Evolutionary conservation across 2,113 vertebrate genomes (phyloP), one percentile per base, ranked within the genome.

Genomic region (Origma solitaria): DNA sequence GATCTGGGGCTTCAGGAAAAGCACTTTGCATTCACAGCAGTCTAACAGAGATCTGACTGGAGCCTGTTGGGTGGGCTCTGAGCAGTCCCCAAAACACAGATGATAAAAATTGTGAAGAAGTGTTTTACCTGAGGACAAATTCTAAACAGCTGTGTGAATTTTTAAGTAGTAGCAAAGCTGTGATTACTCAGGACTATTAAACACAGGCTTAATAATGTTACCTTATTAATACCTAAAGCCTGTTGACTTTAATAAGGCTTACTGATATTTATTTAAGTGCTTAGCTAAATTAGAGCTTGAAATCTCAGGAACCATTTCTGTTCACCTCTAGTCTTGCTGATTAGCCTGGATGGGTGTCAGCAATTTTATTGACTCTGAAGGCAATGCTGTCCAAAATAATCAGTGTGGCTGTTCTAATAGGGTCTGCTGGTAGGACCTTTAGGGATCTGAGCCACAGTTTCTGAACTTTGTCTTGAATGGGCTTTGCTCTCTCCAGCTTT

Each of bases 241-340:
- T 31, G 20, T 54, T 90, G 92, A 86, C 82, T 93, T 90, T 86
- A 93, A 90, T 90, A 81, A 83, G 68, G 47, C 35, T 81, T 70
- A 73, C 47, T 44, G 7, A 7, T 85, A 84, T 58, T 94, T 84
- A 75, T 84, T 73, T 45, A 90, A 90, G 56, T 71, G 38, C 76
- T 90, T 84, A 71, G 64, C 35, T 90, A 69, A 83, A 81, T 93
- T 70, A 75, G 69, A 71, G 35, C 42, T 86, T 88, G 64, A 78
- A 77, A 73, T 81, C 64, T 81, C 30, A 62, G 56, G n/a, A 84
- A 61, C 31, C 21, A 11, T 37, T 88, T 93, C 60, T 42, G 5
- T 77, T 91, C 50, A 31, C 15, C 28, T 71, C 24, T 75, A 5
- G 22, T 56, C 37, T 72, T 76, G 31, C 40, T 86, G 86, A 82